These are phyloP conservation scores for Okapia johnstoni DNA, from an alignment of 2,113 vertebrate species.

Conservation along the genomic window DNA sequence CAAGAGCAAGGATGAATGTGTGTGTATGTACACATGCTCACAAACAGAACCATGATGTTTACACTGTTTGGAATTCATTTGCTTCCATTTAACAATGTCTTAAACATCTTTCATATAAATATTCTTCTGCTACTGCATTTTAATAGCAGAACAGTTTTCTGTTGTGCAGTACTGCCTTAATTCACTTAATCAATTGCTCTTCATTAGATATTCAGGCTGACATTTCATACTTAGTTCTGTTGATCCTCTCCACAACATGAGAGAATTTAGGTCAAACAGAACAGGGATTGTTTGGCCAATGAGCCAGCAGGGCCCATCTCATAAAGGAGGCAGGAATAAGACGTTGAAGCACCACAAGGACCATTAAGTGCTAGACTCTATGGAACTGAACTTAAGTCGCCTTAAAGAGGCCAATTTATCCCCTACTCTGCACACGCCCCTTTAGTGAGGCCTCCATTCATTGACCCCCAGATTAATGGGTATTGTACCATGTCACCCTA, in stretches of 20 bases:
- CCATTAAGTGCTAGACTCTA: background rate
- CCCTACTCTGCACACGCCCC: background rate
- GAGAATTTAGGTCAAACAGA: background rate
- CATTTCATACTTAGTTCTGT: background rate
- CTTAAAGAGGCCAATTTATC: background rate
- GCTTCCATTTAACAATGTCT: slow-evolving; percentile 16
- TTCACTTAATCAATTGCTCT: background rate
- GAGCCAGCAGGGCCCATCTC: background rate
- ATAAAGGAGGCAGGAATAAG: background rate
- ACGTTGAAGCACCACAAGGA: background rate
- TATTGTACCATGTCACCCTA: background rate
- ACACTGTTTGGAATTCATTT: background rate
- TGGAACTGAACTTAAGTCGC: background rate
- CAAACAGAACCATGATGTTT: background rate
- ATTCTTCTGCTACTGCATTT: background rate
- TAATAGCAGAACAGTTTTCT: background rate
- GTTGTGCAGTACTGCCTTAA: background rate
- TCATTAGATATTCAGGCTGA: background rate
- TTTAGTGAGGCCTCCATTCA: background rate
- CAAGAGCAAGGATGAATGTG: background rate
- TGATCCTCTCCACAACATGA: background rate
- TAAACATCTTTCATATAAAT: slow-evolving; percentile 39
- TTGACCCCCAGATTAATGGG: background rate
- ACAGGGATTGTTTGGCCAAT: background rate
- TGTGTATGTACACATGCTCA: background rate